Evolutionary conservation across 2,888 invertebrate species (phyloP).

Genomic region (Ectropis crepuscularia): DNA sequence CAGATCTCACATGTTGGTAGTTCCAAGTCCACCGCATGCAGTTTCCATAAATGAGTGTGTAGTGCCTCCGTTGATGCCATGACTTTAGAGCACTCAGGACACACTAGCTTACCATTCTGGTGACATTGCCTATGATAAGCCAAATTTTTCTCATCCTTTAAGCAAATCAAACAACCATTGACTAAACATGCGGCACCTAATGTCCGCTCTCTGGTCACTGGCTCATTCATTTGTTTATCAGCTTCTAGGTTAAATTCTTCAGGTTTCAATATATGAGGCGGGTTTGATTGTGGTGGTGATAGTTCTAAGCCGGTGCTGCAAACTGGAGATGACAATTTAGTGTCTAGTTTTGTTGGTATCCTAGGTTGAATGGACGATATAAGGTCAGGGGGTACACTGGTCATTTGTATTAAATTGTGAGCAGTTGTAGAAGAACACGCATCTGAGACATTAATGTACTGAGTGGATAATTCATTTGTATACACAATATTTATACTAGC

Average conservation of each 20-base stretch:
- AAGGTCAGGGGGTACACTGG: slow-evolving; percentile 73
- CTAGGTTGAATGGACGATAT: slow-evolving; percentile 73
- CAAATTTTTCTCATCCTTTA: slow-evolving; percentile 85
- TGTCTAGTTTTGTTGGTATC: slow-evolving; percentile 42
- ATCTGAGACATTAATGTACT: slow-evolving; percentile 69
- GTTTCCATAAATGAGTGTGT: slow-evolving; percentile 92
- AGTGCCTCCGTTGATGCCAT: slow-evolving; percentile 87
- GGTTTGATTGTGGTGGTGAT: slow-evolving; percentile 39
- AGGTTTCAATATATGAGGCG: slow-evolving; percentile 50
- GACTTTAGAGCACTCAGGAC: slow-evolving; percentile 87
- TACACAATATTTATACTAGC: slow-evolving; percentile 81
- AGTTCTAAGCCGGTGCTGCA: slow-evolving; percentile 24
- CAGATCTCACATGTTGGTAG: slow-evolving; percentile 91
- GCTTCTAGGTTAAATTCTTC: slow-evolving; percentile 49
- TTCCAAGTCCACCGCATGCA: slow-evolving; percentile 91
- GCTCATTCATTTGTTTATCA: slow-evolving; percentile 39
- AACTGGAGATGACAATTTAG: slow-evolving; percentile 48
- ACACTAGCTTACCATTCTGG: slow-evolving; percentile 75
- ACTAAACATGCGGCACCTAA: slow-evolving; percentile 76
- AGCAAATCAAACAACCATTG: slow-evolving; percentile 82
- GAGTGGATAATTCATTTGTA: slow-evolving; percentile 69
- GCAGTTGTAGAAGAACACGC: slow-evolving; percentile 51
- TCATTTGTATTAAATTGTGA: slow-evolving; percentile 67
- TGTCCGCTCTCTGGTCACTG: slow-evolving; percentile 40
- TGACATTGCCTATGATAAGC: slow-evolving; percentile 88